Conservation (phyloP, 2,113 vertebrate species). For the Nesoenas mayeri region DNA sequence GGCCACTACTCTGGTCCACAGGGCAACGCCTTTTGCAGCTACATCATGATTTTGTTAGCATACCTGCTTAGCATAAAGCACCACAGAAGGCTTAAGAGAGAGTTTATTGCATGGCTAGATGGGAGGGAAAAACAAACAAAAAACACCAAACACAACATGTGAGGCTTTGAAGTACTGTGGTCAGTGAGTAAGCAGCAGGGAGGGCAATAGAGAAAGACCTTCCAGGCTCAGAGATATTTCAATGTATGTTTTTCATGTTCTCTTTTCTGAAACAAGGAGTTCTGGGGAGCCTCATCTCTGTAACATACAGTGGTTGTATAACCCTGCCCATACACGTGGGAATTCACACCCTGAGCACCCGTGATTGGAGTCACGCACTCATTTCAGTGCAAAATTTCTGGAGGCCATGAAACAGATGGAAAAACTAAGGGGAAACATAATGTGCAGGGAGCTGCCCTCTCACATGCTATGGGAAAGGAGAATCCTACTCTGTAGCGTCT, state of each 20-base stretch:
- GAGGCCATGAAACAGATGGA: slow-evolving; percentile 21
- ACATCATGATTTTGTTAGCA: background rate
- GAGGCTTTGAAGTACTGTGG: slow-evolving; percentile 4
- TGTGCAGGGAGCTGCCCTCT: background rate
- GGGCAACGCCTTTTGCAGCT: background rate
- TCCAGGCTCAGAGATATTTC: background rate
- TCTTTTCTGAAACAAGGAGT: background rate
- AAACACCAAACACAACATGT: background rate
- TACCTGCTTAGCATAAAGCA: background rate
- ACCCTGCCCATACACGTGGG: background rate
- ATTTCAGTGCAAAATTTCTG: slow-evolving; percentile 9
- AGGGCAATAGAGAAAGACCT: background rate
- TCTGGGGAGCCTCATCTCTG: background rate
- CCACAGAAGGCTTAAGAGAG: background rate
- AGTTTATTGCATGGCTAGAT: background rate
- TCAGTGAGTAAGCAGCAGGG: background rate
- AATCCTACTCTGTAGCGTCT: background rate
- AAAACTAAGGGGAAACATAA: background rate
- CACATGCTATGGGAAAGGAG: background rate
- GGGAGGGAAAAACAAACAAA: too few species aligned
- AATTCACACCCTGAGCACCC: background rate
- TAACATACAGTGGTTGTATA: background rate
- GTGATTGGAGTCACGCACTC: background rate
- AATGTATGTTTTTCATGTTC: background rate
- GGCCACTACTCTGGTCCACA: background rate